Conservation (phyloP, 1,140 invertebrate species). For the Telenomus remus region DNA sequence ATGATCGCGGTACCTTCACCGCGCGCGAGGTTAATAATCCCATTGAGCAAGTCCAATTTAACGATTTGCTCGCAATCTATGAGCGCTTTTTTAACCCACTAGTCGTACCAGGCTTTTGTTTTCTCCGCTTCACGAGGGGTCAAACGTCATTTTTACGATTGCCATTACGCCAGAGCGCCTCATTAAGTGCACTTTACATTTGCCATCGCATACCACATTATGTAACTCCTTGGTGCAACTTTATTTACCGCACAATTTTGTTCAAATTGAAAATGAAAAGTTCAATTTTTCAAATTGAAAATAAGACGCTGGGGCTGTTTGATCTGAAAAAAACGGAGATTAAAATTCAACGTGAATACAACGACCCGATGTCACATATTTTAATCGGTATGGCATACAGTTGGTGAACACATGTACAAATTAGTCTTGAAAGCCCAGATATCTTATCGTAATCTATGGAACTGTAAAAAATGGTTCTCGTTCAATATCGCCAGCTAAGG, state of each 20-base stretch:
- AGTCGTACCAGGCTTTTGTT: background rate
- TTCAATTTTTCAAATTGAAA: too few relatives aligned
- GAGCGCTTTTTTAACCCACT: background rate
- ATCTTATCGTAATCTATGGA: constrained; percentile 18
- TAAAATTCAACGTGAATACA: constrained; percentile 23
- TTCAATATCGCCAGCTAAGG: background rate
- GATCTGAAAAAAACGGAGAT: too few relatives aligned
- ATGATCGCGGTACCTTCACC: constrained; percentile 33
- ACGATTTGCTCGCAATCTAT: constrained; percentile 18
- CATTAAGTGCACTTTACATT: constrained; percentile 3
- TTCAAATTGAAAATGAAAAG: too few relatives aligned
- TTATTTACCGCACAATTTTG: too few relatives aligned
- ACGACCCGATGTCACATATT: constrained; percentile 20
- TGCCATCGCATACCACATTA: background rate
- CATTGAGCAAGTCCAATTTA: constrained; percentile 22
- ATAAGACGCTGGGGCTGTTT: too few relatives aligned
- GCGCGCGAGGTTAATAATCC: constrained; percentile 33
- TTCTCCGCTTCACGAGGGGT: background rate
- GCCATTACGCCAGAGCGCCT: background rate
- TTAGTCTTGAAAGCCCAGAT: constrained; percentile 12
- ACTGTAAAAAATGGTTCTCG: background rate
- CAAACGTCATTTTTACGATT: background rate
- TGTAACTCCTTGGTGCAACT: too few relatives aligned
- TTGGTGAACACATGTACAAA: constrained; percentile 40
- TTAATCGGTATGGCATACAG: constrained; percentile 13